phyloP scores from a whole-genome alignment of 2,797 vertebrate species.

The Geotrypetes seraphini region DNA sequence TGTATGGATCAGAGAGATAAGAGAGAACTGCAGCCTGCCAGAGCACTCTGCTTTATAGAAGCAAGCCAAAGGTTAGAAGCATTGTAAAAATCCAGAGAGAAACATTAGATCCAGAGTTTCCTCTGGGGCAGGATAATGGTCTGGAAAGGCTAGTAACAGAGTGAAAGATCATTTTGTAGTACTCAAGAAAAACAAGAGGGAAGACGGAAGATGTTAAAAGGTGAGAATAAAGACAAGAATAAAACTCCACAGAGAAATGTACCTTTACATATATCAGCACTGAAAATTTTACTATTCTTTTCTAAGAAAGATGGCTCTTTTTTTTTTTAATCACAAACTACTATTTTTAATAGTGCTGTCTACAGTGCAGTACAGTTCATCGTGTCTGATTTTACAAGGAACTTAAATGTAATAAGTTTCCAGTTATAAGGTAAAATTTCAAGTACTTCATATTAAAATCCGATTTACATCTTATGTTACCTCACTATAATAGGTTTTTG shows the following conservation, averaged over 20 bases:
- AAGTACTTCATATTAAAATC: too few species aligned
- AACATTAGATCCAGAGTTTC: conserved; percentile 10
- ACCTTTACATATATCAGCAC: neutral
- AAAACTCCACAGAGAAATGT: neutral
- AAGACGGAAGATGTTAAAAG: conserved; percentile 19
- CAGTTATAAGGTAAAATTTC: conserved; percentile 37
- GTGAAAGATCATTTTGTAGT: conserved; percentile 20
- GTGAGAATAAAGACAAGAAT: conserved; percentile 6
- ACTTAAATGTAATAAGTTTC: too few species aligned
- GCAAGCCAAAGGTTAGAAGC: conserved; percentile 45
- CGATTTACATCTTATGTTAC: too few species aligned
- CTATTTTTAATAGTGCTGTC: neutral
- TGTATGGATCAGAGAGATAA: conserved; percentile 45
- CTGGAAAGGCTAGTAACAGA: conserved; percentile 22
- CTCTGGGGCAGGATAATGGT: conserved; percentile 25
- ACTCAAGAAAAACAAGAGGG: conserved; percentile 19
- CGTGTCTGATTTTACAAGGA: too few species aligned
- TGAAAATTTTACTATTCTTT: accelerated
- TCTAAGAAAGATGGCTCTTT: neutral
- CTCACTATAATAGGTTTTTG: too few species aligned
- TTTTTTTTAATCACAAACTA: conserved; percentile 11
- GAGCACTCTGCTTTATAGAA: conserved; percentile 19
- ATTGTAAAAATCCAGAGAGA: conserved; percentile 24
- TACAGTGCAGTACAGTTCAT: too few species aligned
- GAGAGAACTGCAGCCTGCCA: conserved; percentile 21